Evolutionary conservation across 1,140 invertebrate genomes (phyloP), one percentile per base, ranked within the genome.

Genomic region (Lordiphosa mommai): DNA sequence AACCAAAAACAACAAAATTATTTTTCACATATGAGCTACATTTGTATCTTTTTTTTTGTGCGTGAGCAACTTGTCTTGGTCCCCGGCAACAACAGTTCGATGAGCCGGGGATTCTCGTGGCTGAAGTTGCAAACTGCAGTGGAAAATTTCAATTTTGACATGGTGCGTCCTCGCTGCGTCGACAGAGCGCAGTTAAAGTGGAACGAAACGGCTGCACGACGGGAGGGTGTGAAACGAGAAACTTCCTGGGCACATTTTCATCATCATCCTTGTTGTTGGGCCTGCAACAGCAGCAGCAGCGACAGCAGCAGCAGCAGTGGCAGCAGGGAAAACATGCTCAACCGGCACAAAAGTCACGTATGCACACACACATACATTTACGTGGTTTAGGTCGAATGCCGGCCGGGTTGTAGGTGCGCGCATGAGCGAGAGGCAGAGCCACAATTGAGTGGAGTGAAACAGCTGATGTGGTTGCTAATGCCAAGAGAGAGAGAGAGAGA

Each of bases 61-160:
- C n/a, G 29, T 48, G 37, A 23, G 0, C 20, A 23, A 23, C 20
- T 23, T 14, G 10, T 38, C 36, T 38, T 38, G 36, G 36, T 23
- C 20, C 58, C 58, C 57, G 58, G 58, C 58, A 61, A 61, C 58
- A 61, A 52, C 55, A 40, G 58, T 33, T 57, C 20, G 20, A 23
- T 23, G 20, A 23, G 41, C 36, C 14, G 34, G 34, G 68, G 60
- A 53, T 63, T 59, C 63, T n/a, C 66, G 53, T 51, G 67, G 61
- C 61, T 50, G 67, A 61, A 82, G 63, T 64, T 66, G 67, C 64
- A 58, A 63, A 64, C 61, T 80, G 76, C 70, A 70, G 66, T 73
- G 68, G 76, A 82, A 82, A 82, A 82, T 82, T 84, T 84, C 51
- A 84, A 63, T 71, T 67, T 70, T 70, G 66, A 61, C 61, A 66